These are phyloP conservation scores for Cydia strobilella DNA, from an alignment of 1,140 invertebrate species.

Conservation along the genomic window DNA sequence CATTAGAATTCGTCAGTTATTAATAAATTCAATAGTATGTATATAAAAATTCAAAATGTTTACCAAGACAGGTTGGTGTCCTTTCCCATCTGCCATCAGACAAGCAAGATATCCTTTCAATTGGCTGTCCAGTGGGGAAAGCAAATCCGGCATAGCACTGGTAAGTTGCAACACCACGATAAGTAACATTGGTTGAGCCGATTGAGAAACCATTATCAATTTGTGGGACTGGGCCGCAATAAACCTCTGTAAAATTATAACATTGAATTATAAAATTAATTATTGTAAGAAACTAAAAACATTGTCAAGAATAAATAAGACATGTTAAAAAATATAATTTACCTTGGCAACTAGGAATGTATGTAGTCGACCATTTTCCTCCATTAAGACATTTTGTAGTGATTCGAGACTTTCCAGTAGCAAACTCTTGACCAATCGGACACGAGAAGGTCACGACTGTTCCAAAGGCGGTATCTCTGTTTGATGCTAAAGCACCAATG, in stretches of 20 bases:
- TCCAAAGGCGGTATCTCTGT: constrained; percentile 94
- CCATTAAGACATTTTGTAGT: constrained; percentile 92
- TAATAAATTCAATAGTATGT: background rate
- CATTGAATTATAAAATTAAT: constrained; percentile 19
- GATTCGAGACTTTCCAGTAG: constrained; percentile 91
- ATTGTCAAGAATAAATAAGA: background rate
- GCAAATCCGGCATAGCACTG: constrained; percentile 98
- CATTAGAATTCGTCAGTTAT: constrained; percentile 22
- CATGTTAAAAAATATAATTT: constrained; percentile 35
- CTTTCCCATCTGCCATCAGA: constrained; percentile 95
- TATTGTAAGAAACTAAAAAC: constrained; percentile 23
- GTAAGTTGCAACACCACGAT: constrained; percentile 94
- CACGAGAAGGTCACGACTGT: constrained; percentile 95
- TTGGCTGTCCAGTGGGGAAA: constrained; percentile 92
- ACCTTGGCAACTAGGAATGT: constrained; percentile 97
- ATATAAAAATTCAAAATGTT: constrained; percentile 39
- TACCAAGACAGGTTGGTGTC: constrained; percentile 93
- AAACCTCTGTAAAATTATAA: constrained; percentile 87
- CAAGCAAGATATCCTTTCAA: constrained; percentile 94
- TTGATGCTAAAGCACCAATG: constrained; percentile 92
- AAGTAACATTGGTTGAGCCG: constrained; percentile 96
- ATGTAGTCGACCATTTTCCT: constrained; percentile 95
- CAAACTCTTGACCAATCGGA: constrained; percentile 96
- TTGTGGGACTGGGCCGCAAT: constrained; percentile 98
- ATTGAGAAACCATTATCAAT: constrained; percentile 98